phyloP scores from a whole-genome alignment of 2,113 vertebrate genomes.

The Glaucomys volans region DNA sequence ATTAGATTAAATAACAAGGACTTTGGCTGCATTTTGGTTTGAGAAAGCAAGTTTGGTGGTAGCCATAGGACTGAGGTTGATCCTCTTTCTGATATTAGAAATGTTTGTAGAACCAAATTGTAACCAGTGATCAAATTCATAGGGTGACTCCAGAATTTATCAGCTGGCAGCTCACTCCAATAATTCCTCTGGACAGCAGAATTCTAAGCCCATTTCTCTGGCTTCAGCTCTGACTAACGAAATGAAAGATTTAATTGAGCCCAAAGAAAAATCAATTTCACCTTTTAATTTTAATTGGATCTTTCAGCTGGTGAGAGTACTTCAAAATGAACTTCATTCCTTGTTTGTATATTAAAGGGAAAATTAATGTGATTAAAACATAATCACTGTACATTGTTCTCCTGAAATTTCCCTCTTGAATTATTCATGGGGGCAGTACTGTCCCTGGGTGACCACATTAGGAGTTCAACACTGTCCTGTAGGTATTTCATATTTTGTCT shows the following conservation, averaged over 20 bases:
- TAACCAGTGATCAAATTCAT: neutral
- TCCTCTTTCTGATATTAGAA: neutral
- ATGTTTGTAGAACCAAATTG: neutral
- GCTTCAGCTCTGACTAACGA: neutral
- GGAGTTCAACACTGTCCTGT: neutral
- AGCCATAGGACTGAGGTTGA: neutral
- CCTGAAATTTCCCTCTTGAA: slow-evolving; percentile 33
- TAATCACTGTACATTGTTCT: slow-evolving; percentile 1
- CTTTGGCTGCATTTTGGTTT: neutral
- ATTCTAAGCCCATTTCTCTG: slow-evolving; percentile 13
- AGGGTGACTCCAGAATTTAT: neutral
- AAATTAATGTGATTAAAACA: slow-evolving; percentile 77
- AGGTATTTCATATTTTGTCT: neutral
- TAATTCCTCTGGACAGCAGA: neutral
- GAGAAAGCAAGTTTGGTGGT: neutral
- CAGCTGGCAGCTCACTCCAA: neutral
- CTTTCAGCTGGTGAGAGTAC: slow-evolving; percentile 41
- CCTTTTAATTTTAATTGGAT: slow-evolving; percentile 71
- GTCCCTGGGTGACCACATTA: neutral
- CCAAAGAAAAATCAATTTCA: slow-evolving; percentile 56
- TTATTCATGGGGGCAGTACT: slow-evolving; percentile 15
- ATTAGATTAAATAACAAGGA: neutral
- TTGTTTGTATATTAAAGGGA: slow-evolving; percentile 67
- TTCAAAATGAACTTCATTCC: slow-evolving; percentile 58
- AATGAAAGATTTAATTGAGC: slow-evolving; percentile 69